These are phyloP conservation scores for Cosmorhoe ocellata DNA, from an alignment of 2,888 invertebrate species.

Conservation along the genomic window DNA sequence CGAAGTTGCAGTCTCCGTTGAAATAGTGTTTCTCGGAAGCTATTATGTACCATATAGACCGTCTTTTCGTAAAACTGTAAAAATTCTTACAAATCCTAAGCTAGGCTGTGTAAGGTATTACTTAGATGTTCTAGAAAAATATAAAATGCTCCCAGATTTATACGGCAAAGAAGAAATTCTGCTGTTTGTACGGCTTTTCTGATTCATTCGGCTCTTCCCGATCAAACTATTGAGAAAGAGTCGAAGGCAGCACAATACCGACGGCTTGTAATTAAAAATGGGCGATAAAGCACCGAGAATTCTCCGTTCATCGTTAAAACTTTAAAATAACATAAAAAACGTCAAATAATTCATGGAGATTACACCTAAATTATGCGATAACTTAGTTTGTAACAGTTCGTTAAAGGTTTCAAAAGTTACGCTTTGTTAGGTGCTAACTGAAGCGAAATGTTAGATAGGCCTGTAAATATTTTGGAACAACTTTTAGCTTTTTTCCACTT, in stretches of 20 bases:
- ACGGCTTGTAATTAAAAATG: constrained; percentile 73
- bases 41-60: too few relatives aligned
- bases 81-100: too few relatives aligned
- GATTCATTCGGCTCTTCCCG: constrained; percentile 29
- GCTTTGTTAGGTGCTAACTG: constrained; percentile 25
- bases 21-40: constrained; percentile 24
- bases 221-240: constrained; percentile 53
- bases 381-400: constrained; percentile 22
- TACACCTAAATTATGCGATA: constrained; percentile 30
- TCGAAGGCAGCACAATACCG: constrained; percentile 59
- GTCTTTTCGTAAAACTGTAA: too few relatives aligned
- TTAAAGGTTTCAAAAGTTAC: constrained; percentile 27
- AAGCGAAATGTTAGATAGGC: constrained; percentile 2
- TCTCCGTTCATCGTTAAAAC: constrained; percentile 50
- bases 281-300: constrained; percentile 46
- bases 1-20: constrained; percentile 39
- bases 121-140: too few relatives aligned
- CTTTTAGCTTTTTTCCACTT: background rate
- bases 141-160: too few relatives aligned
- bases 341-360: constrained; percentile 24
- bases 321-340: constrained; percentile 41
- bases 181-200: constrained; percentile 9
- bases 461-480: constrained; percentile 2
- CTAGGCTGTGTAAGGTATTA: too few relatives aligned
- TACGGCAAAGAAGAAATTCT: background rate